Conservation (phyloP, 2,797 vertebrate genomes). For the Lophura swinhoii region DNA sequence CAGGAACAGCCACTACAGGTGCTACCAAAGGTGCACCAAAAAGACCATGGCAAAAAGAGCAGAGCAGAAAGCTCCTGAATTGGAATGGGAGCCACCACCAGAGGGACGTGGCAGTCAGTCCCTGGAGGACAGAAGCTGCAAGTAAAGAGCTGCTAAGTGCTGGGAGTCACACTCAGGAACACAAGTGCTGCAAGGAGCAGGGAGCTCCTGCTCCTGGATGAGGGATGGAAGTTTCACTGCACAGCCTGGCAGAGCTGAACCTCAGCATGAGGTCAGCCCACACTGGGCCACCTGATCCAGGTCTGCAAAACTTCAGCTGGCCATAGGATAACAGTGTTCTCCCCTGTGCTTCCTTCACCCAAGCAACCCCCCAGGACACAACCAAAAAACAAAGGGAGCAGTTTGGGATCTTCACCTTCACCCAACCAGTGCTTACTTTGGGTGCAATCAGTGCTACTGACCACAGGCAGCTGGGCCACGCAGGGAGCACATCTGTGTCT, state of each 20-base stretch:
- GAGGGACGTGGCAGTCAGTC: background rate
- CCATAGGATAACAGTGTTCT: no score
- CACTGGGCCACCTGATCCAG: background rate
- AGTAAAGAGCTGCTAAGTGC: background rate
- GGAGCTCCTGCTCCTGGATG: background rate
- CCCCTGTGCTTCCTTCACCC: background rate
- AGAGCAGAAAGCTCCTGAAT: background rate
- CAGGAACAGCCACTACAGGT: background rate
- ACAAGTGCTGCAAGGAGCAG: background rate
- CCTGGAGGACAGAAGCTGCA: background rate
- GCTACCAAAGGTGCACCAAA: background rate
- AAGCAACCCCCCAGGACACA: background rate
- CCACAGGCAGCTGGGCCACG: background rate
- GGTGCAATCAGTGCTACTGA: background rate
- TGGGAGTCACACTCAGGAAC: background rate
- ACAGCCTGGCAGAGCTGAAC: background rate
- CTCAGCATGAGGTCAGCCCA: background rate
- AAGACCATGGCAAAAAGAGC: background rate
- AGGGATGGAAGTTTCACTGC: background rate
- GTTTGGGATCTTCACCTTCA: background rate
- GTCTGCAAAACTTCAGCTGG: background rate
- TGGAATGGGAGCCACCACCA: background rate
- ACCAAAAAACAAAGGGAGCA: background rate
- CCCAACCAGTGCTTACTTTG: background rate
- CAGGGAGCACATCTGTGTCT: no score